These are phyloP conservation scores for Sminthurides bifidus DNA, from an alignment of 1,140 invertebrate genomes.

Conservation along the genomic window DNA sequence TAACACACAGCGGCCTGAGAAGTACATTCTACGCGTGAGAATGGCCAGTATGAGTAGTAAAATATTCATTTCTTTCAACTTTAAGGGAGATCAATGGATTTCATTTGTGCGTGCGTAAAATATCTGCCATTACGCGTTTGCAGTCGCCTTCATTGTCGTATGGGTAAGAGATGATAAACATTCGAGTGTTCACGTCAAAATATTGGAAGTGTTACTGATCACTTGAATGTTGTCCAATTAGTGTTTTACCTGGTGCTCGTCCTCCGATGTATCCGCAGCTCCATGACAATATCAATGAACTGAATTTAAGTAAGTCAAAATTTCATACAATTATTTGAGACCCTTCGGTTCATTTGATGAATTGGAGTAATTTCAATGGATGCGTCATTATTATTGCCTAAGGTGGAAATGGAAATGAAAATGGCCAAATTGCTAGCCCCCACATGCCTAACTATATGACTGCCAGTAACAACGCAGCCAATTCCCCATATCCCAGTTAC, in stretches of 20 bases:
- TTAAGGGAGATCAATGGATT: slow-evolving; percentile 39
- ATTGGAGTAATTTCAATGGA: background rate
- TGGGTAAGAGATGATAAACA: slow-evolving; percentile 12
- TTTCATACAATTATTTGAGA: background rate
- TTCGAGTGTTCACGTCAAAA: background rate
- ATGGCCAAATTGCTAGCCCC: background rate
- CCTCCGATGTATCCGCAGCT: slow-evolving; percentile 18
- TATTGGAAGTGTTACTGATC: background rate
- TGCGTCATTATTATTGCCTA: background rate
- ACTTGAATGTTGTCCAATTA: slow-evolving; percentile 3
- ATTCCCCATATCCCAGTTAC: background rate
- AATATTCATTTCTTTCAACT: background rate
- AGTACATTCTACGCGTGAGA: background rate
- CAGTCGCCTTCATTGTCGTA: slow-evolving; percentile 23
- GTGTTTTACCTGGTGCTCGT: slow-evolving; percentile 14
- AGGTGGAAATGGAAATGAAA: slow-evolving; percentile 3
- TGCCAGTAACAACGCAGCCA: slow-evolving; percentile 1
- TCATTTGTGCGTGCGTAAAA: slow-evolving; percentile 29
- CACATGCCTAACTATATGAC: background rate
- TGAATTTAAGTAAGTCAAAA: slow-evolving; percentile 10
- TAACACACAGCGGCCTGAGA: background rate
- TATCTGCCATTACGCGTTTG: slow-evolving; percentile 26
- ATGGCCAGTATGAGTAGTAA: background rate
- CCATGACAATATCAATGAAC: slow-evolving; percentile 18
- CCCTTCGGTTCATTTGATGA: background rate